These are phyloP conservation scores for Epistrophella euchroma DNA, from an alignment of 2,888 invertebrate genomes.

Conservation along the genomic window DNA sequence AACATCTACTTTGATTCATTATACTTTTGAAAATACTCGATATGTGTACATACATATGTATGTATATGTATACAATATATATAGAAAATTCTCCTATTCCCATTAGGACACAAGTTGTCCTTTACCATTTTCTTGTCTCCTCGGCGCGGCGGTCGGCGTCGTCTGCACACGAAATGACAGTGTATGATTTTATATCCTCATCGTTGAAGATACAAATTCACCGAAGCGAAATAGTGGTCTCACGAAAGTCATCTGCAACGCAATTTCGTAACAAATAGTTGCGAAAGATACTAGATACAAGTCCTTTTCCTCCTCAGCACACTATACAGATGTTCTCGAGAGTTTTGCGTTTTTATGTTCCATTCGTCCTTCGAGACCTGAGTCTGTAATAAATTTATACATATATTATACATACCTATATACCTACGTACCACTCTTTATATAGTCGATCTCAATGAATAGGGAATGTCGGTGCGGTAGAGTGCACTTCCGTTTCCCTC, in stretches of 20 bases:
- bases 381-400: neutral
- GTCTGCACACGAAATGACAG: constrained; percentile 35
- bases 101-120: constrained; percentile 23
- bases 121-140: neutral
- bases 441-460: constrained; percentile 35
- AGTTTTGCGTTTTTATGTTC: constrained; percentile 51
- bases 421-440: neutral
- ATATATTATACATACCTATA: neutral
- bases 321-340: constrained; percentile 47
- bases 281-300: constrained; percentile 38
- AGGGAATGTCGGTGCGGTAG: constrained; percentile 37
- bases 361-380: neutral
- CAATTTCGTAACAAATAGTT: constrained; percentile 71
- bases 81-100: neutral
- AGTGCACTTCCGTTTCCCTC: constrained; percentile 29
- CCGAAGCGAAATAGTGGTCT: constrained; percentile 60
- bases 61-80: too few relatives aligned
- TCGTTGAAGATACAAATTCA: constrained; percentile 62
- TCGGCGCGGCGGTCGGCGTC: neutral
- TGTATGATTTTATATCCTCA: constrained; percentile 59
- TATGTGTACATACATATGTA: constrained; percentile 1
- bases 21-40: constrained; percentile 32
- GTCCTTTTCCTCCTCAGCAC: constrained; percentile 3
- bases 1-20: constrained; percentile 69
- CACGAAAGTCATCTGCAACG: constrained; percentile 62